These are phyloP conservation scores for Ctenochaetus hawaiiensis DNA, from an alignment of 2,797 vertebrate species.

Conservation along the genomic window DNA sequence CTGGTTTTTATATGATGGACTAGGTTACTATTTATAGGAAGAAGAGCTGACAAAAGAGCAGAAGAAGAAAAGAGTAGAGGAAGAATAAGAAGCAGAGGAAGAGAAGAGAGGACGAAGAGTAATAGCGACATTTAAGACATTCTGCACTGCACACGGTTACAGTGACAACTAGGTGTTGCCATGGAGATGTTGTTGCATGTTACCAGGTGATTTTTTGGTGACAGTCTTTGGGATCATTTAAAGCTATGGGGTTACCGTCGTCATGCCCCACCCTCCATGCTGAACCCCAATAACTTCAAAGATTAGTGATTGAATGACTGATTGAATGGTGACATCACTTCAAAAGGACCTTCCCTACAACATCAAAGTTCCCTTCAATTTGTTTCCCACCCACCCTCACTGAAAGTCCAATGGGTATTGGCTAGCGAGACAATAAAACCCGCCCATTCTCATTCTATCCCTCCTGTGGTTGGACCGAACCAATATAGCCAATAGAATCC, in stretches of 20 bases:
- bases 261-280: conserved; percentile 35
- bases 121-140: conserved; percentile 80
- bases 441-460: conserved; percentile 27
- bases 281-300: conserved; percentile 69
- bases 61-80: conserved; percentile 43
- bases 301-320: conserved; percentile 68
- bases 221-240: conserved; percentile 84
- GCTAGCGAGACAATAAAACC: conserved; percentile 33
- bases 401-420: conserved; percentile 73
- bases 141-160: conserved; percentile 79
- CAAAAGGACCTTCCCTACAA: conserved; percentile 50
- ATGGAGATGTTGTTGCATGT: conserved; percentile 74
- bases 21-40: conserved; percentile 75
- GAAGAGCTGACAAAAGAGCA: conserved; percentile 67
- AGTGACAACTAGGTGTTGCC: conserved; percentile 69
- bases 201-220: conserved; percentile 67
- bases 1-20: conserved; percentile 62
- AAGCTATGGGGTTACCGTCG: conserved; percentile 65
- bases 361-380: conserved; percentile 38
- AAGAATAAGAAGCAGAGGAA: conserved; percentile 50
- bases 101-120: conserved; percentile 52
- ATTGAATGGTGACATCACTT: conserved; percentile 76
- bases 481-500: conserved; percentile 26
- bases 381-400: conserved; percentile 35
- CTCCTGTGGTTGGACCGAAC: conserved; percentile 32